Conservation (phyloP, 1,140 invertebrate genomes). For the Leptonema lineaticorne region DNA sequence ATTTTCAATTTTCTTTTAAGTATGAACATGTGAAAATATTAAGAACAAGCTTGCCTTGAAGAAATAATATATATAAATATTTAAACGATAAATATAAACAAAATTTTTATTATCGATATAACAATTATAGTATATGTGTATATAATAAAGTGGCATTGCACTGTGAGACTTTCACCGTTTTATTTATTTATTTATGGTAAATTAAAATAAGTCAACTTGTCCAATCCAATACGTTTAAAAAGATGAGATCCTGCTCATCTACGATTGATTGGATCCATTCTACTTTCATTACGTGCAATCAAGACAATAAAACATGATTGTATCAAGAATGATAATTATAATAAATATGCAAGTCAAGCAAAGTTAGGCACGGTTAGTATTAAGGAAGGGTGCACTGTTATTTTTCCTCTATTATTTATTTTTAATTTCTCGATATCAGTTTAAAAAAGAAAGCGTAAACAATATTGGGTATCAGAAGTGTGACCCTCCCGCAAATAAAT, state of each 20-base stretch:
- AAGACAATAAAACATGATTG: slow-evolving; percentile 5
- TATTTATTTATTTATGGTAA: too few relatives aligned
- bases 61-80: neutral
- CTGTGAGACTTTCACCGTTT: neutral
- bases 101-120: neutral
- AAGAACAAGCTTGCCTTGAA: slow-evolving; percentile 4
- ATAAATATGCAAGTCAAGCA: slow-evolving; percentile 7
- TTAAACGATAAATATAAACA: neutral
- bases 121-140: neutral
- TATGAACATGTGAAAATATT: slow-evolving; percentile 9
- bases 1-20: neutral
- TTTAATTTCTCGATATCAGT: too few relatives aligned
- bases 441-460: too few relatives aligned
- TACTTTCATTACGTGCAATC: slow-evolving; percentile 5
- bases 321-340: neutral
- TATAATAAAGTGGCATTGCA: neutral
- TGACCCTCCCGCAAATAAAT: neutral
- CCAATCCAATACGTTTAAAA: slow-evolving; percentile 37
- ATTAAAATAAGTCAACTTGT: slow-evolving; percentile 3
- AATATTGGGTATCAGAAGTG: neutral
- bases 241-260: slow-evolving; percentile 42
- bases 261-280: slow-evolving; percentile 34
- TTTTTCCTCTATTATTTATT: neutral
- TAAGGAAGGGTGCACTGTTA: neutral
- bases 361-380: slow-evolving; percentile 13